Conservation (phyloP, 2,888 invertebrate species). For the Neria commutata region DNA sequence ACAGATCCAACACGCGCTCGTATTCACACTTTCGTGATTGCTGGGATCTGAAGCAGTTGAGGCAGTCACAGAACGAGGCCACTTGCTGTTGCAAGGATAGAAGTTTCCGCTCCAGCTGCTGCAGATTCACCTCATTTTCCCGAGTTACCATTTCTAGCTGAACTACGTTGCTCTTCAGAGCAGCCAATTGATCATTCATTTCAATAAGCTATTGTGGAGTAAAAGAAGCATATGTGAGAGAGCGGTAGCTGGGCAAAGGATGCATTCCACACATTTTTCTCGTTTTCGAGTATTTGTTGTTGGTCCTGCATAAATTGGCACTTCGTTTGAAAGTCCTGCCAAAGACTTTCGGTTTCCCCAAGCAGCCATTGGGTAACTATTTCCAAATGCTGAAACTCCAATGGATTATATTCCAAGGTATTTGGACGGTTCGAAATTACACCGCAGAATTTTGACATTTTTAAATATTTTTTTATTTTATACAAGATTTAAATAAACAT, state of each 20-base stretch:
- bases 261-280: neutral
- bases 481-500: neutral
- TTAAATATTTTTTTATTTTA: neutral
- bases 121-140: conserved; percentile 24
- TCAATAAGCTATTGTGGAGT: conserved; percentile 19
- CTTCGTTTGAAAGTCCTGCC: conserved; percentile 36
- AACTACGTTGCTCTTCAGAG: conserved; percentile 18
- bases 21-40: neutral
- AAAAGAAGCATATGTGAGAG: neutral
- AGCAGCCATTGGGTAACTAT: conserved; percentile 32
- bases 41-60: neutral
- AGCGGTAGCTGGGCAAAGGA: neutral
- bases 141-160: conserved; percentile 26
- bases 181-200: conserved; percentile 23
- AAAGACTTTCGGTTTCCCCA: conserved; percentile 33
- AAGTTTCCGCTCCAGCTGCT: conserved; percentile 19
- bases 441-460: conserved; percentile 32
- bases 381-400: conserved; percentile 37
- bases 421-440: conserved; percentile 21
- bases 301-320: conserved; percentile 31
- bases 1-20: conserved; percentile 14
- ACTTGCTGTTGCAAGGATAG: conserved; percentile 11
- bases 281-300: conserved; percentile 23
- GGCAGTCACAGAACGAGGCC: neutral
- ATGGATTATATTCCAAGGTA: conserved; percentile 4